Base-by-base conservation (phyloP, 2,888 invertebrate species). In the Hemistola chrysoprasaria region DNA sequence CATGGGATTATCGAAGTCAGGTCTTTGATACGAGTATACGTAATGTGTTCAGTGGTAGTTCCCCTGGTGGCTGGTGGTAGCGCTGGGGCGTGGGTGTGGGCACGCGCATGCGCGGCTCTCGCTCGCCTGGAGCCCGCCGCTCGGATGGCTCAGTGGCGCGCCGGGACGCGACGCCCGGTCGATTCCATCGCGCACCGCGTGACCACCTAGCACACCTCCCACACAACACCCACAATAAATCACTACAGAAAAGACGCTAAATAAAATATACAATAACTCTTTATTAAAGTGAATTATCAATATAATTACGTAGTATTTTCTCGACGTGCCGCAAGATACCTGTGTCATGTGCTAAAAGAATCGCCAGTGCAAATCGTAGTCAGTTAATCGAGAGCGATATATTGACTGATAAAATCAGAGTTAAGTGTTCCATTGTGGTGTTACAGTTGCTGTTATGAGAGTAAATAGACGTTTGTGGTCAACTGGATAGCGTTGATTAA, bases 101-200 rank as follows among this genome's bases (percentile, higher is more conserved):
- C 39, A 47, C 47, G 65, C 82, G 83, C 83, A 80, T 78, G 84
- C 84, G 83, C 79, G 75, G 42, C 50, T 46, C 55, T 47, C 63
- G 62, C 65, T 53, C 63, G 69, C 77, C 74, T 67, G 73, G 76
- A 76, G 71, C 75, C 72, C 68, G 61, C 70, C 58, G 34, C 34
- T 23, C 22, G 75, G n/a, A n/a, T n/a, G n/a, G 75, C 75, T 86
- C 85, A 88, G 87, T 88, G 84, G 78, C 78, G 83, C 85, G 82
- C 75, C 81, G 81, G 78, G 76, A 78, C 72, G 79, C 81, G 76
- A 16, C 75, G 16, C 16, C 38, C 38, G 87, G 85, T 86, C 87
- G 87, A 85, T 85, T 80, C 80, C 74, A 76, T 76, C 74, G 75
- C 67, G 76, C 78, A 48, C 56, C 55, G 62, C 59, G 56, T 47